A percentile compares a stretch with the other conserved stretches of the same genome.
These are phyloP conservation scores for Petrolisthes cinctipes DNA, from an alignment of 2,888 invertebrate genomes.

Conservation along the genomic window DNA sequence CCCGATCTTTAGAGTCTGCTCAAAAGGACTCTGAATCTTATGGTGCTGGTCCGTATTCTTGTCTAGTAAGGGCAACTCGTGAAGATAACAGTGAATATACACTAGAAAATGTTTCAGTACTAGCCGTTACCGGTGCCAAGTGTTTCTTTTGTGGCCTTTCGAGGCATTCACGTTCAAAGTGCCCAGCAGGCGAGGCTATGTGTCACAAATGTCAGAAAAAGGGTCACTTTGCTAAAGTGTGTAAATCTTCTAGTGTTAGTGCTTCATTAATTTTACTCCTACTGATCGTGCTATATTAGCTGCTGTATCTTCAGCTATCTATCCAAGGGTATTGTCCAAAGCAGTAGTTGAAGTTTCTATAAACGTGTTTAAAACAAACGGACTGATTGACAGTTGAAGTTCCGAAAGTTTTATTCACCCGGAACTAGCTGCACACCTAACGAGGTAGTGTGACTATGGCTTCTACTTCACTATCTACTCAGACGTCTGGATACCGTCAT, in stretches of 20 bases:
- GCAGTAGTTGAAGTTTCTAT: not conserved
- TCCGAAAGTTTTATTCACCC: conserved; percentile 32
- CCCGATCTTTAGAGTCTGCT: not conserved
- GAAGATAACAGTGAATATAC: not conserved
- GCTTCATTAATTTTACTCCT: not conserved
- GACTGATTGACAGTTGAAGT: conserved; percentile 21
- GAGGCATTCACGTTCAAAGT: not conserved
- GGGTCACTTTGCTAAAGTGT: conserved; percentile 8
- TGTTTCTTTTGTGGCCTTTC: conserved; percentile 21
- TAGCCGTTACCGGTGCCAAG: not conserved
- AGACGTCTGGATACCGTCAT: too few species aligned
- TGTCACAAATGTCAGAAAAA: conserved; percentile 13
- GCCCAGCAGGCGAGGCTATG: not conserved
- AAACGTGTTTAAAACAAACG: not conserved
- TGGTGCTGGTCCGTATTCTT: not conserved
- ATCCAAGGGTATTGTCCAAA: not conserved
- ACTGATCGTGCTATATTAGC: not conserved
- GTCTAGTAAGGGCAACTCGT: not conserved
- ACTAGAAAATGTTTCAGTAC: not conserved
- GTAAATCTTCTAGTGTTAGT: too few species aligned
- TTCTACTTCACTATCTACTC: conserved; percentile 11
- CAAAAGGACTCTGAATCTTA: not conserved
- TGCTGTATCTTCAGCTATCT: conserved; percentile 7
- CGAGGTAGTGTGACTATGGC: conserved; percentile 13
- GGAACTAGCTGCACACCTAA: conserved; percentile 5